Conservation (phyloP, 1,140 invertebrate species). For the Apis florea region DNA sequence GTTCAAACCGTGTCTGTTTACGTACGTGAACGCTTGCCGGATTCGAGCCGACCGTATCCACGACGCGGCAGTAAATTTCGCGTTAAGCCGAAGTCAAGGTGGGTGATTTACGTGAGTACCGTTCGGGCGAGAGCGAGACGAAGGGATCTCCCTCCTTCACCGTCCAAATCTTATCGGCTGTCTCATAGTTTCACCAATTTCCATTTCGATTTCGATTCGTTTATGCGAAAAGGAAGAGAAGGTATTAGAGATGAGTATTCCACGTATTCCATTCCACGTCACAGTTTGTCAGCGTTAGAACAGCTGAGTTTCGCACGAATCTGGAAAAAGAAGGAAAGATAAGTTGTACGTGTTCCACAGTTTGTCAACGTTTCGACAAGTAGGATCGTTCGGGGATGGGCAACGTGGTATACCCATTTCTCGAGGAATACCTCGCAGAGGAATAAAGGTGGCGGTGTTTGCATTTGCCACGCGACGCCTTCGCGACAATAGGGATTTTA, state of each 20-base stretch:
- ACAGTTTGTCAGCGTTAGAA: neutral
- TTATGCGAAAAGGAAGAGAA: too few species aligned
- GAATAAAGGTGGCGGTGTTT: constrained; percentile 51
- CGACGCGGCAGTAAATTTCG: constrained; percentile 69
- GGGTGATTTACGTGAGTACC: constrained; percentile 67
- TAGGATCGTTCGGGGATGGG: neutral
- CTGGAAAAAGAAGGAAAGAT: too few species aligned
- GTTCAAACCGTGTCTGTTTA: constrained; percentile 24
- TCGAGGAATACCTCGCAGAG: constrained; percentile 29
- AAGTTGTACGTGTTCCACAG: too few species aligned
- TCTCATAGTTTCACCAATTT: constrained; percentile 7
- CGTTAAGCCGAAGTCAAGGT: constrained; percentile 66
- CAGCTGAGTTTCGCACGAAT: too few species aligned
- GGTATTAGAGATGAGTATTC: too few species aligned
- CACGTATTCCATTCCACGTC: too few species aligned
- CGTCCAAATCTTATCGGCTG: constrained; percentile 43
- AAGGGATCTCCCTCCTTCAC: constrained; percentile 35
- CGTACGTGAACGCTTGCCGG: constrained; percentile 63
- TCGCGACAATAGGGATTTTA: constrained; percentile 62
- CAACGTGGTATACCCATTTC: neutral
- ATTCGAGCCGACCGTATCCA: constrained; percentile 57
- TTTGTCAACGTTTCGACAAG: neutral
- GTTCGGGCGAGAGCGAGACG: neutral
- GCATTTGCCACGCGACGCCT: constrained; percentile 61
- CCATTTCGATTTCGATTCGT: neutral